Conservation (phyloP, 37 sponge, comb jelly and placozoan genomes). For the Geodia barretti region DNA sequence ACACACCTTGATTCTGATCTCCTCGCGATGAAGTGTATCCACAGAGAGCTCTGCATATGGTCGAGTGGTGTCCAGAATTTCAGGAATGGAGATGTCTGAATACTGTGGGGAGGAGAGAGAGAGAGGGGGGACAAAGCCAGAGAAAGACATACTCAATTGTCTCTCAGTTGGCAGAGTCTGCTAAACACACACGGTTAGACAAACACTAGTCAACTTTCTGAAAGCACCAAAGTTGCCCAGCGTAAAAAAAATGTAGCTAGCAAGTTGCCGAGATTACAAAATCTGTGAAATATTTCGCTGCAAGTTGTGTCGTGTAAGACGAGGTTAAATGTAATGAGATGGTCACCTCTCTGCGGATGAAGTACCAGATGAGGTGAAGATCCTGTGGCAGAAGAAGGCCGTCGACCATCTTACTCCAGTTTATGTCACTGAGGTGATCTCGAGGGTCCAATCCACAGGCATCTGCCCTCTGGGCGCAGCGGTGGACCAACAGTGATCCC, state of each 20-base stretch:
- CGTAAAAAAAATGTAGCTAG: too few species aligned
- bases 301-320: too few species aligned
- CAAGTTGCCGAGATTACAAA: too few species aligned
- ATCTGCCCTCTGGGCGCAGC: slow-evolving; percentile 11
- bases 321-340: too few species aligned
- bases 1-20: slow-evolving; percentile 32
- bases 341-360: slow-evolving; percentile 30
- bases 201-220: too few species aligned
- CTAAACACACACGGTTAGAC: too few species aligned
- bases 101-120: slow-evolving; percentile 14
- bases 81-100: slow-evolving; percentile 4
- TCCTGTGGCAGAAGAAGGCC: slow-evolving; percentile 13
- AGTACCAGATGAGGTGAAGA: slow-evolving; percentile 24
- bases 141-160: neutral
- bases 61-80: neutral
- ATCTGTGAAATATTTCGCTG: too few species aligned
- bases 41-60: slow-evolving; percentile 5
- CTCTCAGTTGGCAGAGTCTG: too few species aligned
- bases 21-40: slow-evolving; percentile 12
- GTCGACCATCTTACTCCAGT: slow-evolving; percentile 10
- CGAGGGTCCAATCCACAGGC: slow-evolving; percentile 8
- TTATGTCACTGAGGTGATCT: neutral
- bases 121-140: neutral
- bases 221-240: too few species aligned
- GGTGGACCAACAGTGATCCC: slow-evolving; percentile 11